A percentile compares a stretch with the other conserved stretches of the same genome.
phyloP scores from a whole-genome alignment of 2,797 vertebrate species.

The Adelosebastes latens region DNA sequence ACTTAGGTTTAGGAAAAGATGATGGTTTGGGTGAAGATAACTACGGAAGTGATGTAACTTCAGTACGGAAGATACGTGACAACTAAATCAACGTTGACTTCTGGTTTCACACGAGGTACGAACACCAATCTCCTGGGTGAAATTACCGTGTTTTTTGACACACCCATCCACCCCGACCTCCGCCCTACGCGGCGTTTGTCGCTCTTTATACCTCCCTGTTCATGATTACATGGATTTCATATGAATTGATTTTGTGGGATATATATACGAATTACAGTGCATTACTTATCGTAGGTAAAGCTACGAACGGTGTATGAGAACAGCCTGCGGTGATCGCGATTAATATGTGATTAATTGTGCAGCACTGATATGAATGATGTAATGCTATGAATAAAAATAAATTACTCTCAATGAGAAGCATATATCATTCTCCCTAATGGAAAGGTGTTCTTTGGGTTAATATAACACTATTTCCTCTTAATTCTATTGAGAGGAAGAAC shows the following conservation, averaged over 20 bases:
- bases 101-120: neutral
- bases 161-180: neutral
- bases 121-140: neutral
- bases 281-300: neutral
- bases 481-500: conserved; percentile 34
- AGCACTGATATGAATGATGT: neutral
- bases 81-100: neutral
- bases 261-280: neutral
- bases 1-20: neutral
- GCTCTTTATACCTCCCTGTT: neutral
- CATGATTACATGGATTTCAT: neutral
- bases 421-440: conserved; percentile 56
- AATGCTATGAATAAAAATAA: conserved; percentile 42
- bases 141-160: no score
- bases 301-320: neutral
- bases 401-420: conserved; percentile 54
- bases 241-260: neutral
- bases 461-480: conserved; percentile 9
- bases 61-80: neutral
- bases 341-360: neutral
- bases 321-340: neutral
- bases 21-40: no score
- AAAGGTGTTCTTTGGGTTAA: conserved; percentile 56
- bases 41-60: neutral
- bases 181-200: neutral